phyloP scores from a whole-genome alignment of 2,888 invertebrate species.

The Platycheirus albimanus region DNA sequence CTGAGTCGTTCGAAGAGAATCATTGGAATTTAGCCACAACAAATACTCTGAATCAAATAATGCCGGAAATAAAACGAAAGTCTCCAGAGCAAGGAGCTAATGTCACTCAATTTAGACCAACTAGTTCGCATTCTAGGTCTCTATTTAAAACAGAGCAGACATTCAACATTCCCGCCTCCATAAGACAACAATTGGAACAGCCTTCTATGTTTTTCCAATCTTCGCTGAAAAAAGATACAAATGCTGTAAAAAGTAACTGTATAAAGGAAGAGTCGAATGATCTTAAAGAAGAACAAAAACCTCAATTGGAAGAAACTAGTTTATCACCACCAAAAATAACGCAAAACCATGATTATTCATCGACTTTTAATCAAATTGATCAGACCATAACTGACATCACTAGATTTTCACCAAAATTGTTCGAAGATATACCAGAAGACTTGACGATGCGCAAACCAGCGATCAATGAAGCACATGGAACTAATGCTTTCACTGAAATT shows the following conservation, averaged over 20 bases:
- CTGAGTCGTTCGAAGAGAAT: constrained; percentile 37
- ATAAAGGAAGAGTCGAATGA: background rate
- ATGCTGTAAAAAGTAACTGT: too few species aligned
- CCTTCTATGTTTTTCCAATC: constrained; percentile 26
- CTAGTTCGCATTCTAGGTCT: background rate
- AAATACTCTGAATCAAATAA: background rate
- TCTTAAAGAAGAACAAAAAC: background rate
- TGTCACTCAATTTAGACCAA: background rate
- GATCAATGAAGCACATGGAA: background rate
- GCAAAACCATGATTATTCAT: background rate
- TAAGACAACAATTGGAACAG: constrained; percentile 20
- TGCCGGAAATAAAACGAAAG: background rate
- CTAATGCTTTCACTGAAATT: background rate
- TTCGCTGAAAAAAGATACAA: background rate
- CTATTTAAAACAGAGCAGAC: background rate
- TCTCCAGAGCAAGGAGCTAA: background rate
- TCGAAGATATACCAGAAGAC: constrained; percentile 36
- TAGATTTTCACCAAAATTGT: constrained; percentile 19
- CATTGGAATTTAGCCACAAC: background rate
- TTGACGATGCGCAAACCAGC: constrained; percentile 22
- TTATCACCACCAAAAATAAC: background rate
- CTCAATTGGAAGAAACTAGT: background rate
- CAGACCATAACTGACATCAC: background rate
- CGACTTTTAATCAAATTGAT: background rate
- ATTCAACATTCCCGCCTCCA: constrained; percentile 22